phyloP scores from a whole-genome alignment of 2,888 invertebrate species.

The Drosophila aldrichi region DNA sequence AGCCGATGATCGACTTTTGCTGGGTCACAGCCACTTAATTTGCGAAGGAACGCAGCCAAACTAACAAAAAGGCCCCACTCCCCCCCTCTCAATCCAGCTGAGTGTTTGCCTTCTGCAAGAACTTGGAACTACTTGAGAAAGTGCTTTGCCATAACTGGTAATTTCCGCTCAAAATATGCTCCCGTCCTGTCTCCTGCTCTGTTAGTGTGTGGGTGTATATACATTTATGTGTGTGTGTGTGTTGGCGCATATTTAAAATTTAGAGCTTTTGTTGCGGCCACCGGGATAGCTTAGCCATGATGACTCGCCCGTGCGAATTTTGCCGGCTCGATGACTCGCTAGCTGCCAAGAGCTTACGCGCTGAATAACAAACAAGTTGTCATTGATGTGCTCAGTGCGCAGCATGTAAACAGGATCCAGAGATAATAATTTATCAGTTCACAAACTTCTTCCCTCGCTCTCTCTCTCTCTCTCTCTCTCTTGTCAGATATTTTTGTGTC shows the following conservation, averaged over 20 bases:
- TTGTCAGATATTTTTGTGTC: neutral
- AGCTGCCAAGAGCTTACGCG: conserved; percentile 5
- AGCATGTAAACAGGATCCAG: neutral
- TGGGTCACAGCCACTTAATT: conserved; percentile 21
- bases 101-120: conserved; percentile 5
- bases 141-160: conserved; percentile 21
- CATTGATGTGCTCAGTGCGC: conserved; percentile 1
- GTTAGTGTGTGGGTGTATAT: too few relatives aligned
- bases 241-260: conserved; percentile 45
- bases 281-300: conserved; percentile 10
- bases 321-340: conserved; percentile 29
- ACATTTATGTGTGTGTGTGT: neutral
- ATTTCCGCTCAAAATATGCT: conserved; percentile 22
- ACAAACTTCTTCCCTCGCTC: neutral
- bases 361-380: conserved; percentile 17
- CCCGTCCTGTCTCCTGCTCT: neutral
- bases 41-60: neutral
- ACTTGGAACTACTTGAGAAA: conserved; percentile 30
- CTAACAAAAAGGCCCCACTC: neutral
- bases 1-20: conserved; percentile 9
- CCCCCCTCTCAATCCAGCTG: conserved; percentile 10
- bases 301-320: conserved; percentile 10
- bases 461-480: too few relatives aligned
- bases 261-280: conserved; percentile 31
- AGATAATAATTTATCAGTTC: conserved; percentile 4